Percentiles rank a stretch among this genome's conserved stretches.
Conservation (phyloP, 2,797 vertebrate species). For the Acrocephalus scirpaceus region DNA sequence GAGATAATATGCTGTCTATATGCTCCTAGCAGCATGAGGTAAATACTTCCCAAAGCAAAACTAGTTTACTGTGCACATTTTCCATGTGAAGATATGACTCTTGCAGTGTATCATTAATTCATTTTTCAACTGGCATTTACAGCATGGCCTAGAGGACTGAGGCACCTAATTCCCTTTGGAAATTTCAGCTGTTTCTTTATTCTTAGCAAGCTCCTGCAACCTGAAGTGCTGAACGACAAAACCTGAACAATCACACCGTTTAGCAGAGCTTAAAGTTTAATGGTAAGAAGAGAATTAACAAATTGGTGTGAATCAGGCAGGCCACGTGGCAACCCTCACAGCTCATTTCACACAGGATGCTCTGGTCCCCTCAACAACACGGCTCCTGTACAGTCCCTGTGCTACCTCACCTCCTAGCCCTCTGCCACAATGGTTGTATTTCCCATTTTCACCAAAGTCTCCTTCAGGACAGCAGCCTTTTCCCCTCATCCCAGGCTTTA, state of each 20-base stretch:
- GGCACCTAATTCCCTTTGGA: neutral
- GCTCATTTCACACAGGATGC: neutral
- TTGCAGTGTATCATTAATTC: neutral
- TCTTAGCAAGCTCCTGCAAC: neutral
- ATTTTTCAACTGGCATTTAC: neutral
- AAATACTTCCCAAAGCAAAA: conserved; percentile 56
- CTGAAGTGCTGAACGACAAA: conserved; percentile 14
- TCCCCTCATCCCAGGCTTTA: neutral
- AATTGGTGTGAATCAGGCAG: neutral
- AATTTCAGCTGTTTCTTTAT: neutral
- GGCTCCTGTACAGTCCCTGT: neutral
- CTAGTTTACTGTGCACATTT: conserved; percentile 40
- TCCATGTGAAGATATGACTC: neutral
- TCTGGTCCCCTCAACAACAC: neutral
- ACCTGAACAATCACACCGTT: neutral
- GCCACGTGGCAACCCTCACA: neutral
- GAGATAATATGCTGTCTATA: conserved; percentile 67
- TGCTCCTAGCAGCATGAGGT: conserved; percentile 49
- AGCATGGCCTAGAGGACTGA: neutral
- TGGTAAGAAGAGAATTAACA: neutral
- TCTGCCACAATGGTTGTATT: rapidly evolving
- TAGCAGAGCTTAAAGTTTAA: neutral
- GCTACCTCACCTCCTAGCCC: rapidly evolving
- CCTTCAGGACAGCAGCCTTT: neutral
- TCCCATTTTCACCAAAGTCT: neutral